Base-by-base conservation (phyloP, 2,888 invertebrate species). In the Trypoxylon attenuatum region DNA sequence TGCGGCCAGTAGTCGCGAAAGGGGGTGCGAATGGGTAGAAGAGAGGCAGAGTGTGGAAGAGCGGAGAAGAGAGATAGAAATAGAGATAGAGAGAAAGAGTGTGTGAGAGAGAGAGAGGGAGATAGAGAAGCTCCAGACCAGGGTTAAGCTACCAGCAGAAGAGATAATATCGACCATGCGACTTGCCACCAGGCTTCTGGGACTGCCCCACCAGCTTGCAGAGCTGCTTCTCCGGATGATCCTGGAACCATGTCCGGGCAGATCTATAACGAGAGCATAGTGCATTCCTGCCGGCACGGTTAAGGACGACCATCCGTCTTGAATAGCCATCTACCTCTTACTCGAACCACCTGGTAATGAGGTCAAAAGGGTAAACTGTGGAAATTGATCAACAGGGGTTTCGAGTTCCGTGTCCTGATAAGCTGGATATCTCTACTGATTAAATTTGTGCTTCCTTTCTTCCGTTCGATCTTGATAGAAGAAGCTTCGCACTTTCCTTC, bases 361-460 rank as follows among this genome's bases (percentile, higher is more conserved):
- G 72, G 61, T 51, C 49, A 68, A 8, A 63, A 62, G 59, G 68
- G 69, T 67, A 77, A 76, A 78, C 78, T 69, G 62, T 71, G 47
- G 73, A 73, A 79, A 78, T 78, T 78, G 79, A 71, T 78, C 78
- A 78, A 79, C 73, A 76, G 59, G 55, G 54, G 71, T 71, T 79
- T 78, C n/a, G 70, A 75, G 71, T 79, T 75, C 69, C 65, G 73
- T 69, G 69, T 73, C 55, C 69, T 33, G 62, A 76, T 75, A 72
- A 73, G 73, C 68, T 61, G 57, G 52, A 25, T 46, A 38, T 25
- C 39, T n/a, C n/a, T n/a, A 63, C 56, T 77, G 69, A 77, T 74
- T 76, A 74, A 76, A 76, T 76, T 73, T n/a, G n/a, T n/a, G n/a
- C n/a, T n/a, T n/a, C n/a, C n/a, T n/a, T n/a, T n/a, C n/a, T n/a